Conservation (phyloP, 2,797 vertebrate species). For the Allenopithecus nigroviridis region DNA sequence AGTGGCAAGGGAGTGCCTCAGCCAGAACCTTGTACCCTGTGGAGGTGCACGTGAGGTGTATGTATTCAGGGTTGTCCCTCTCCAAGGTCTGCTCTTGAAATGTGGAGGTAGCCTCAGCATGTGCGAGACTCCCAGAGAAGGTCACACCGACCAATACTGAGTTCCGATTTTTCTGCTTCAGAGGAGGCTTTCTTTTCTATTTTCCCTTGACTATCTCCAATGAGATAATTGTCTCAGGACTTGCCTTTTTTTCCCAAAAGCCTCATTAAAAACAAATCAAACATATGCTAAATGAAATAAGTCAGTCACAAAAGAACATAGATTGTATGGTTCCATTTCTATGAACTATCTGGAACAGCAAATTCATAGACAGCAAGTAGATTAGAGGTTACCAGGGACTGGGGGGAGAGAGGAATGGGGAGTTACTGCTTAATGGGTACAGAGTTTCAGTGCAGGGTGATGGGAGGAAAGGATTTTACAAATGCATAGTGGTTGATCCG, state of each 20-base stretch:
- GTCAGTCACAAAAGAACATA: neutral
- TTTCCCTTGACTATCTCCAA: neutral
- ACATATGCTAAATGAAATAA: neutral
- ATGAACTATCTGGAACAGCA: neutral
- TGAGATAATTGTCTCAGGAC: neutral
- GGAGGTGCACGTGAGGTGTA: neutral
- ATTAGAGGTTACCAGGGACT: neutral
- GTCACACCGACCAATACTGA: neutral
- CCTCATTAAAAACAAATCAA: constrained; percentile 32
- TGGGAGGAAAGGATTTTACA: neutral
- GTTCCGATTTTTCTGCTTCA: neutral
- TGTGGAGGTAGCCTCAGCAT: neutral
- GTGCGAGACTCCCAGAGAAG: neutral
- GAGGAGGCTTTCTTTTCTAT: neutral
- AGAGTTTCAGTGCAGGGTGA: neutral
- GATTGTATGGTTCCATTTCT: neutral
- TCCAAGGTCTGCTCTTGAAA: neutral
- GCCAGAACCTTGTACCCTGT: accelerated
- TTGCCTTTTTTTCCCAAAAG: neutral
- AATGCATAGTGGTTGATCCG: accelerated
- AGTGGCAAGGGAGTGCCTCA: neutral
- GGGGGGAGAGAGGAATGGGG: neutral
- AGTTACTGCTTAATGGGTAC: neutral
- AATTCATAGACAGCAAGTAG: neutral
- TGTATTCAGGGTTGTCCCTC: neutral